Base-by-base conservation (phyloP, 2,888 invertebrate genomes). In the Ganaspis brasiliensis region DNA sequence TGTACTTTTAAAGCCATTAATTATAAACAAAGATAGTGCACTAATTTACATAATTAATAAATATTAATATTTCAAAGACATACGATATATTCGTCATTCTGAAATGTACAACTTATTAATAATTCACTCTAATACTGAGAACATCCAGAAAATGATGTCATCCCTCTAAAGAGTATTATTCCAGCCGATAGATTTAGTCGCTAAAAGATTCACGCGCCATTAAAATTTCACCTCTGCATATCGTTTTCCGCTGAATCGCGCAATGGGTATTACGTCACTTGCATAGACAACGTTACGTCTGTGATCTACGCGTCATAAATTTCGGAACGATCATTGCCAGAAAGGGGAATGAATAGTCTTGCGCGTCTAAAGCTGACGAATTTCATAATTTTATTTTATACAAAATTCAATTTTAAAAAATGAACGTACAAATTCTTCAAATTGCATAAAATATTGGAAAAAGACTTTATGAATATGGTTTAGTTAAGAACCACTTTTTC, bases 111-210 rank as follows among this genome's bases (percentile, higher is more conserved):
- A 40, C n/a, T 40, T 40, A 16, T 49, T 16, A 49, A 16, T 49
- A 79, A 77, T 63, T 21, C 37, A 2, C 6, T 40, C 10, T 12
- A n/a, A 40, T 2, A 21, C 6, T 26, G 24, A 56, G 24, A 24
- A 56, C 21, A n/a, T 63, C 1, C 19, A 10, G 24, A 45, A 67
- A 45, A 52, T 45, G 14, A 31, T 40, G 24, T 55, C 67, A 55
- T 77, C 75, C 79, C 76, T 61, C 78, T 57, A 56, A 72, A 80
- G 77, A 82, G 84, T 79, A 83, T 85, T 83, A 82, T 84, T 85
- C 82, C 81, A 74, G 73, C 76, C 82, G 79, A 85, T 85, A 82
- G 82, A 85, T 82, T 82, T 76, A 80, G 79, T 74, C 79, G 16
- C 74, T 75, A 45, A 52, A 24, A 49, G 40, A 74, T 61, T 78